Evolutionary conservation across 2,113 vertebrate species (phyloP), one percentile per base, ranked within the genome.

Genomic region (Pleuronectes platessa): DNA sequence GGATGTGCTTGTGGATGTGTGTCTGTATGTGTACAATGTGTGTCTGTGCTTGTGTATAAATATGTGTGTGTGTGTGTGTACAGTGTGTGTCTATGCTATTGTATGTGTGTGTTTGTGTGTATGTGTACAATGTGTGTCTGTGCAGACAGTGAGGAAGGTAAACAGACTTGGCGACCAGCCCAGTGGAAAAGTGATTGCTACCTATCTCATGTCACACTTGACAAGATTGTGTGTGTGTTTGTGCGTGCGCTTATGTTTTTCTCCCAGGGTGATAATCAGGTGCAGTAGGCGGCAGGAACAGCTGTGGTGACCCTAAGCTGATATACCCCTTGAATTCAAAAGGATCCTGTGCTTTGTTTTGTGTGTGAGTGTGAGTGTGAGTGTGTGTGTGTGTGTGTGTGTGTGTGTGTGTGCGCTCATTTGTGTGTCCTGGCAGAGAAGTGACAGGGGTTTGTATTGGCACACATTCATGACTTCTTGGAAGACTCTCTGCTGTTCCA

Each of bases 191-290:
- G 62, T 6, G 40, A 68, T 60, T 66, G 53, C 86, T 81, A 5
- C 40, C 64, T 88, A 82, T 89, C 89, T 83, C 18, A 10, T 31
- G 61, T 84, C 74, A 78, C 27, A n/a, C 65, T 66, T 27, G 58
- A 21, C 0, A 9, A 75, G 87, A 89, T 79, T 71, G 54, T 68
- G 80, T 79, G 40, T 63, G 20, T 75, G 59, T 58, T 53, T 74
- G 64, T 58, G 68, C 58, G 27, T 79, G 80, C 45, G 61, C 20
- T 56, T 73, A 60, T n/a, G 26, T 70, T 77, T 79, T 5, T 24
- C 81, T 89, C 72, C 76, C 71, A 89, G 61, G 63, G 64, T 87
- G 69, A 53, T 86, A 89, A 90, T 90, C 87, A 83, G 86, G 21
- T 42, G 60, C 31, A 79, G 81, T 77, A 67, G 78, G 86, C 2